Conservation (phyloP, 53 echinoderm and acorn worm species). For the Astropecten irregularis region DNA sequence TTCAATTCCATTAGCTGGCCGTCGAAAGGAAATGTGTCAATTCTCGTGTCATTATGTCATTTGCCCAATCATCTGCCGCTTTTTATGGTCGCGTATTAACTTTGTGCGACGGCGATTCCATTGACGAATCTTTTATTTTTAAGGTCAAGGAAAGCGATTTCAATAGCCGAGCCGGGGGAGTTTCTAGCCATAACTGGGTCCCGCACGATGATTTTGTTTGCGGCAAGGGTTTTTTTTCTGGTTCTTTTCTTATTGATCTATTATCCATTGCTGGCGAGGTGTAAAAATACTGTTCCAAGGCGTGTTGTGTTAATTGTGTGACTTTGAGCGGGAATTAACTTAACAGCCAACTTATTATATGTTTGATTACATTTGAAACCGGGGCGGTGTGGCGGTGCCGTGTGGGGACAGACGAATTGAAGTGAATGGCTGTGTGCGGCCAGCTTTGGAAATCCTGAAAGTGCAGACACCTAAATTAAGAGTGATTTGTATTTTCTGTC, state of each 20-base stretch:
- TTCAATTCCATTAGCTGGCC: neutral
- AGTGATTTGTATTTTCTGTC: neutral
- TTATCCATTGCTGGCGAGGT: neutral
- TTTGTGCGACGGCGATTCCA: conserved; percentile 26
- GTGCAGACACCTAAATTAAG: conserved; percentile 2
- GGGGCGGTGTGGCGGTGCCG: conserved; percentile 7
- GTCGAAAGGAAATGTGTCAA: conserved; percentile 37
- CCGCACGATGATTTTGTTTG: neutral
- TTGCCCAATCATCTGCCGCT: conserved; percentile 19
- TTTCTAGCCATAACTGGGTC: conserved; percentile 25
- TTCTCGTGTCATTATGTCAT: conserved; percentile 4
- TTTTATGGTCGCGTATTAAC: conserved; percentile 38
- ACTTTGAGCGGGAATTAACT: conserved; percentile 13
- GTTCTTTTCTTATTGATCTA: too few relatives aligned
- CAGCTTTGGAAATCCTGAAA: too few relatives aligned
- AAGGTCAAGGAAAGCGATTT: conserved; percentile 29
- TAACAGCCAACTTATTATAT: conserved; percentile 8
- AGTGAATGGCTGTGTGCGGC: too few relatives aligned
- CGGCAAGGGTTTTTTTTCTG: too few relatives aligned
- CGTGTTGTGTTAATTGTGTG: conserved; percentile 9
- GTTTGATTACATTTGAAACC: conserved; percentile 27
- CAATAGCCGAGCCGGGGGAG: conserved; percentile 14
- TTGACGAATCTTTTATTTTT: neutral
- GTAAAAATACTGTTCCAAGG: conserved; percentile 1
- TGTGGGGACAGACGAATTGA: too few relatives aligned